Evolutionary conservation across 1,140 invertebrate species (phyloP), one percentile per base, ranked within the genome.

Genomic region (Formica selysi): DNA sequence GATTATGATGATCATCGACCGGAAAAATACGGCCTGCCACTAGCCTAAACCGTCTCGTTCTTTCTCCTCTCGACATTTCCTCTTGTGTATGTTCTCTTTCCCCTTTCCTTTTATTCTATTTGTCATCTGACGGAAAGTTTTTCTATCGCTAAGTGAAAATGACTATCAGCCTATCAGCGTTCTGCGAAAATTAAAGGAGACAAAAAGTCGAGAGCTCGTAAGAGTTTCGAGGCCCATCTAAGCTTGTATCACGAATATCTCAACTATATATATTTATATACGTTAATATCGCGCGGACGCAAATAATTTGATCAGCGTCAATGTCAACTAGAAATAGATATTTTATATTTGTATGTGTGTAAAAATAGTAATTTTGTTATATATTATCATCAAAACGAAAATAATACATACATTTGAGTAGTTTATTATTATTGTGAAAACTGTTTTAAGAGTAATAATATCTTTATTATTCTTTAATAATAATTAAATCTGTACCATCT

Each of bases 1-100:
- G 78, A 80, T 76, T 86, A 88, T 87, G 32, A 80, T 70, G 64
- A 80, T 85, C 70, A 62, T 44, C 78, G 86, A 85, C 68, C 74
- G 64, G 81, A 86, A 86, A 89, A 85, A 87, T 76, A 78, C 41
- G 19, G 22, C 13, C 19, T 65, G 29, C 44, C 38, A 62, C 10
- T 29, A 6, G 16, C 19, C 41, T 44, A 44, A 29, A 78, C 7
- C 11, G 4, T 78, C n/a, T 64, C 22, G 16, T 51, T 57, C 26
- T 22, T 48, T 79, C 51, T 78, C 26, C 16, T 65, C 29, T 29
- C 7, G n/a, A 22, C n/a, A 22, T 79, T 80, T 68, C 68, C 32
- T 67, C 19, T 13, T 22, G 0, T 32, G 11, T 51, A 4, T 19
- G 16, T 19, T 19, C 48, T 65, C 3, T 38, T 13, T 29, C 16